phyloP scores from a whole-genome alignment of 2,888 invertebrate species.

The Sipunculus nudus region DNA sequence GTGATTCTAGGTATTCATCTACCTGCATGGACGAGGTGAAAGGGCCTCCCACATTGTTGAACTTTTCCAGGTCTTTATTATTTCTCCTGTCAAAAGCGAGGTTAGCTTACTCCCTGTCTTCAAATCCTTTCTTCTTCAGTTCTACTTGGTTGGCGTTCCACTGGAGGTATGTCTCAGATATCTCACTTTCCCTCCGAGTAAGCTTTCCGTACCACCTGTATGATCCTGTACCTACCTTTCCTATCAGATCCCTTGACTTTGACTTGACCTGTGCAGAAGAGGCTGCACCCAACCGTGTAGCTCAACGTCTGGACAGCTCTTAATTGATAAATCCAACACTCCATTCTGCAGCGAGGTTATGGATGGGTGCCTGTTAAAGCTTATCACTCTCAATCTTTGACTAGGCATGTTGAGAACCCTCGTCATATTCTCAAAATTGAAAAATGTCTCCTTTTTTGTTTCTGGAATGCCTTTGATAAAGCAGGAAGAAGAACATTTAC shows the following conservation, averaged over 20 bases:
- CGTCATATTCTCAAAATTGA: background rate
- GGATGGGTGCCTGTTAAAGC: slow-evolving; percentile 8
- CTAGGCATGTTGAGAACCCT: background rate
- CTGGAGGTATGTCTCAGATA: background rate
- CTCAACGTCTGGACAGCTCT: slow-evolving; percentile 2
- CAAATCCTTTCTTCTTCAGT: background rate
- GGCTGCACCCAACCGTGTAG: slow-evolving; percentile 1
- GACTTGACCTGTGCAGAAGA: slow-evolving; percentile 3
- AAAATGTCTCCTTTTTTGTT: slow-evolving; percentile 4
- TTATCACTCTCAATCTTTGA: slow-evolving; percentile 2
- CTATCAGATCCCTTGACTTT: slow-evolving; percentile 7
- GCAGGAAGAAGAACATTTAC: slow-evolving; percentile 1
- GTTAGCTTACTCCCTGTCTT: too few relatives aligned
- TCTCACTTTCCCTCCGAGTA: background rate
- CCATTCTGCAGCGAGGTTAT: slow-evolving; percentile 4
- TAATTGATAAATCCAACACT: slow-evolving; percentile 18
- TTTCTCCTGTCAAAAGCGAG: too few relatives aligned
- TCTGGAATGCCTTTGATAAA: background rate
- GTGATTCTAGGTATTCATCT: too few relatives aligned
- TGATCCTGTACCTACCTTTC: background rate
- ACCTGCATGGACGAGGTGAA: too few relatives aligned
- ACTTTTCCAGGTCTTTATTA: background rate
- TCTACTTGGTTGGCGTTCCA: background rate
- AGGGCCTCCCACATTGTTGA: slow-evolving; percentile 3
- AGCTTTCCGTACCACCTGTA: too few relatives aligned